Percentiles rank a stretch among this genome's conserved stretches.
These are phyloP conservation scores for Scaptomyza montana DNA, from an alignment of 1,140 invertebrate genomes.

Conservation along the genomic window DNA sequence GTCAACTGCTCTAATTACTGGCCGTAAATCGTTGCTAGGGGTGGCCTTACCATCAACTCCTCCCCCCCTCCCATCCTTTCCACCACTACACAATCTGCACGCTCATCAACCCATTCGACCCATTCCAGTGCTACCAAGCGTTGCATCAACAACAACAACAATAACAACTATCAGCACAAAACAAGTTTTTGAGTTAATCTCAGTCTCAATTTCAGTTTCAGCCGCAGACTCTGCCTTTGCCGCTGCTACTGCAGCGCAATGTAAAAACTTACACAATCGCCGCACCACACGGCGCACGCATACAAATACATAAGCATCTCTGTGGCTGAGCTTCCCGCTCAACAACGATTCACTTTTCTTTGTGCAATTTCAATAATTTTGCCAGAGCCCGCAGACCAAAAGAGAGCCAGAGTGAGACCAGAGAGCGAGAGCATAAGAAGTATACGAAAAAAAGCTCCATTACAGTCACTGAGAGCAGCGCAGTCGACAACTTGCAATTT, in stretches of 20 bases:
- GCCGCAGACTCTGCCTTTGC: constrained; percentile 14
- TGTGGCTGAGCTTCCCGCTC: constrained; percentile 43
- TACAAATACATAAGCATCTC: constrained; percentile 30
- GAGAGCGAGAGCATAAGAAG: constrained; percentile 26
- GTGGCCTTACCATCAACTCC: constrained; percentile 26
- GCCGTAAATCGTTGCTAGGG: constrained; percentile 47
- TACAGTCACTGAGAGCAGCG: constrained; percentile 34
- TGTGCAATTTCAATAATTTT: constrained; percentile 78
- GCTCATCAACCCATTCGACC: not conserved
- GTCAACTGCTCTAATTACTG: constrained; percentile 70
- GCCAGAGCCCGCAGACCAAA: constrained; percentile 20
- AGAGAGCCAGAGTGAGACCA: constrained; percentile 17
- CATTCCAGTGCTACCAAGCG: constrained; percentile 41
- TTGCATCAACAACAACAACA: constrained; percentile 39
- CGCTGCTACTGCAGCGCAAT: constrained; percentile 20
- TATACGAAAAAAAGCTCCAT: constrained; percentile 33
- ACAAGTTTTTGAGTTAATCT: constrained; percentile 67
- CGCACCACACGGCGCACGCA: constrained; percentile 27
- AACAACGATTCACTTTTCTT: constrained; percentile 77
- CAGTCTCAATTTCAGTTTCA: constrained; percentile 49
- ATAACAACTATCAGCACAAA: constrained; percentile 36
- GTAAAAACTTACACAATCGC: constrained; percentile 76
- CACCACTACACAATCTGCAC: not conserved
- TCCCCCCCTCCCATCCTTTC: not conserved
- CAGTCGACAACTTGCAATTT: constrained; percentile 69